A percentile compares a stretch with the other conserved stretches of the same genome.
Conservation (phyloP, 2,797 vertebrate species). For the Sebastes oblongus region DNA sequence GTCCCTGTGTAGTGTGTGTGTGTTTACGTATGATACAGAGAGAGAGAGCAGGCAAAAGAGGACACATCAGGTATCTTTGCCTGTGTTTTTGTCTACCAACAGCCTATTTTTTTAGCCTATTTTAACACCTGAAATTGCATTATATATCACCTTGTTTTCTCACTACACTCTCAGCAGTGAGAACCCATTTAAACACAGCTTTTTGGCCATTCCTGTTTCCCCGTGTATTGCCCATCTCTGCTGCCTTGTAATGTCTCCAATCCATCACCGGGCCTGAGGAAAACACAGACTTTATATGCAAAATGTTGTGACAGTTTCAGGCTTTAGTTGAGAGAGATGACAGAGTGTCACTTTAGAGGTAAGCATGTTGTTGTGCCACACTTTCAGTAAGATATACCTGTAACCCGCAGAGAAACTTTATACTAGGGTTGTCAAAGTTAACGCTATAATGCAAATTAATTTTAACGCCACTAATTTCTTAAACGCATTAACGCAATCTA, state of each 20-base stretch:
- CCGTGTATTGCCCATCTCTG: constrained; percentile 10
- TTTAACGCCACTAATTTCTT: too few relatives aligned
- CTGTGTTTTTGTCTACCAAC: constrained; percentile 22
- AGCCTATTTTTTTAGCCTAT: constrained; percentile 25
- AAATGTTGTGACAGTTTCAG: constrained; percentile 1
- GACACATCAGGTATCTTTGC: constrained; percentile 33
- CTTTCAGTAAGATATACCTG: constrained; percentile 11
- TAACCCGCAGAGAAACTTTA: constrained; percentile 11
- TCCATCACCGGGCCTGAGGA: constrained; percentile 26
- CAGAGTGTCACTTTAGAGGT: constrained; percentile 3
- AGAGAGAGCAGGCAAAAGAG: neutral
- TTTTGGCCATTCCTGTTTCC: constrained; percentile 11
- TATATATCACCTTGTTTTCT: constrained; percentile 40
- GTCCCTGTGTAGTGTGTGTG: neutral
- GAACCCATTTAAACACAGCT: constrained; percentile 9
- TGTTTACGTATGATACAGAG: neutral
- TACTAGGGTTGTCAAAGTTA: neutral
- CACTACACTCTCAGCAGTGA: constrained; percentile 8
- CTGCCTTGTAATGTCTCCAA: constrained; percentile 15
- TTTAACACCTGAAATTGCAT: constrained; percentile 55
- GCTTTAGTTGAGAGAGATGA: neutral
- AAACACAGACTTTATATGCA: constrained; percentile 32
- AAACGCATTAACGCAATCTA: too few relatives aligned
- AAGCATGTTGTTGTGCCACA: neutral
- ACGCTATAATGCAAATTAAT: too few relatives aligned